Base-by-base conservation (phyloP, 1,140 invertebrate genomes). In the Anastatus disparis region DNA sequence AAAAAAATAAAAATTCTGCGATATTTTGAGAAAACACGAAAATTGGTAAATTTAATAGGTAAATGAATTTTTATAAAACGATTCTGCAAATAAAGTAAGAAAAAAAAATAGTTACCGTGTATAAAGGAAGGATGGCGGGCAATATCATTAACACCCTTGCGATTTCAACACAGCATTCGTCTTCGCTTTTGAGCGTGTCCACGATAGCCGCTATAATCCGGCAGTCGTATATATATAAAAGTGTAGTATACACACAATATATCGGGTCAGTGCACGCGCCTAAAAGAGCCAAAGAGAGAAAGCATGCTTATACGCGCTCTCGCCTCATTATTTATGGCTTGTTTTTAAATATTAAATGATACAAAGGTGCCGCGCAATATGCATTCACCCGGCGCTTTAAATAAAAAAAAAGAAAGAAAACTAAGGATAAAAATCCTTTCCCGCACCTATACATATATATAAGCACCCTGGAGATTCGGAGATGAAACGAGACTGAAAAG, bases 261-360 rank as follows among this genome's bases (percentile, higher is more conserved):
- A 26, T 26, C 48, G 8, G n/a, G n/a, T n/a, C n/a, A 24, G 13
- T 31, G 52, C 52, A 55, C 52, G 52, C 52, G 52, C 15, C 13
- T 35, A n/a, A n/a, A n/a, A n/a, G n/a, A n/a, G n/a, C n/a, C n/a
- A n/a, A n/a, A n/a, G n/a, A n/a, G n/a, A n/a, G n/a, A n/a, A n/a
- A n/a, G n/a, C n/a, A n/a, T n/a, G n/a, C n/a, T n/a, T n/a, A n/a
- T n/a, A n/a, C n/a, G n/a, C n/a, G n/a, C n/a, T n/a, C n/a, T n/a
- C n/a, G n/a, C n/a, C 22, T 15, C 1, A 7, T 83, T 84, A 85
- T 85, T 85, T 84, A 85, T 84, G 78, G 82, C 83, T 84, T 85
- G 84, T 85, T 85, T 85, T 85, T 84, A 84, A 85, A 85, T 84
- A 85, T 85, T 85, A 85, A 82, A 81, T 81, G 79, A 81, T 80